Evolutionary conservation across 2,113 vertebrate genomes (phyloP).

Genomic region (Dolichotis patagonum): DNA sequence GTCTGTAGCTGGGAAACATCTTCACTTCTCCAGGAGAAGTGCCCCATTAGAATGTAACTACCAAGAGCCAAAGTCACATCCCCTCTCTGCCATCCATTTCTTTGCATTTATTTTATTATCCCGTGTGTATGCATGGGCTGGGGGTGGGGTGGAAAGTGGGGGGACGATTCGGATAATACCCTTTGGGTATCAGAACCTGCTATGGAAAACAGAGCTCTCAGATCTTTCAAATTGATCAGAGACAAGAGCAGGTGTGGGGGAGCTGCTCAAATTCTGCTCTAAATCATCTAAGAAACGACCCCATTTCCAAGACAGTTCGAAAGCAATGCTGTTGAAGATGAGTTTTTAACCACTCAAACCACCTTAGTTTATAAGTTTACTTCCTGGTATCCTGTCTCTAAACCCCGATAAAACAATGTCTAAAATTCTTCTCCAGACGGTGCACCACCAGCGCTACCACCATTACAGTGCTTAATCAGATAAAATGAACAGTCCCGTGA

Average conservation of each 20-base stretch:
- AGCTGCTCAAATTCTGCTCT: neutral
- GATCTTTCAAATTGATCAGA: neutral
- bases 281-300: neutral
- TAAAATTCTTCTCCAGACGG: conserved; percentile 26
- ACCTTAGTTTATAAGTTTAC: neutral
- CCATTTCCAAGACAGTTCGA: neutral
- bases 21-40: conserved; percentile 48
- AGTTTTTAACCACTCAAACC: neutral
- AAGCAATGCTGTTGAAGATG: neutral
- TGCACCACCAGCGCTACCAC: neutral
- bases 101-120: conserved; percentile 34
- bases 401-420: neutral
- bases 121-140: neutral
- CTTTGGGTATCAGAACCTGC: neutral
- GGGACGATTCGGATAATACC: neutral
- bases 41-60: neutral
- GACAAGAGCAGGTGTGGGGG: neutral
- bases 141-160: too few relatives aligned
- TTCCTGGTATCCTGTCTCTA: neutral
- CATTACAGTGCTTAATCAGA: neutral
- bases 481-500: neutral
- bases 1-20: conserved; percentile 42
- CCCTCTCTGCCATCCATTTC: neutral
- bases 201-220: neutral
- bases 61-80: neutral